These are phyloP conservation scores for Turritopsis dohrnii DNA, from an alignment of 30 jellyfish, hydroid and myxozoan genomes.

Conservation along the genomic window DNA sequence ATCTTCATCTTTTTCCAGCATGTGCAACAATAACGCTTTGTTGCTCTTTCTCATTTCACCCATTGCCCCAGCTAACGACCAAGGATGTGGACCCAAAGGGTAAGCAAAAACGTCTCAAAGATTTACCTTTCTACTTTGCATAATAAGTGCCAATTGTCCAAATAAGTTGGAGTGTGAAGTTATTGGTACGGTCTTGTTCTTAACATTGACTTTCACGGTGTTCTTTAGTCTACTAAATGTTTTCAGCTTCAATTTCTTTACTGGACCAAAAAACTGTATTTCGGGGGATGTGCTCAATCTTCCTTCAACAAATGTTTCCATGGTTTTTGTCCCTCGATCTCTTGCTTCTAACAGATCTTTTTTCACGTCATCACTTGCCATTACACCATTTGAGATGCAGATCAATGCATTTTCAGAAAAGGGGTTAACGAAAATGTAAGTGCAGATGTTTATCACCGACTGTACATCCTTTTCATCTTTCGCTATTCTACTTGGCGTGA, in stretches of 20 bases:
- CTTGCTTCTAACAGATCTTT: not conserved
- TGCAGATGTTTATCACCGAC: not conserved
- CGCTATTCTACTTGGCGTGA: not conserved
- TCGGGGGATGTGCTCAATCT: not conserved
- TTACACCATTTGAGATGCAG: conserved; percentile 9
- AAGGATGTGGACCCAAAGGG: conserved; percentile 25
- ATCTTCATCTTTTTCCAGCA: not conserved
- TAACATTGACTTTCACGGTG: not conserved
- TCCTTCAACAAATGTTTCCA: not conserved
- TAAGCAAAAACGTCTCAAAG: conserved; percentile 20
- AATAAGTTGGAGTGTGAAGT: not conserved
- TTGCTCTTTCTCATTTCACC: conserved; percentile 6
- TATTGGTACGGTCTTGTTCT: not conserved
- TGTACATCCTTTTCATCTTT: conserved; percentile 1
- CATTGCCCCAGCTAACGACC: conserved; percentile 11
- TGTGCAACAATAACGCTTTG: conserved; percentile 20
- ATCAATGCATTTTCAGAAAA: not conserved
- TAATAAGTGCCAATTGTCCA: conserved; percentile 5
- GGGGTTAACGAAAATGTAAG: not conserved
- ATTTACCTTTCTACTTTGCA: not conserved
- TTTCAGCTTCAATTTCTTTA: not conserved
- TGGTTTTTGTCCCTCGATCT: not conserved
- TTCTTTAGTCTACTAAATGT: not conserved
- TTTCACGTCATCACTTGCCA: not conserved
- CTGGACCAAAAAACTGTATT: not conserved